Base-by-base conservation (phyloP, 2,888 invertebrate species). In the Ditula angustiorana region DNA sequence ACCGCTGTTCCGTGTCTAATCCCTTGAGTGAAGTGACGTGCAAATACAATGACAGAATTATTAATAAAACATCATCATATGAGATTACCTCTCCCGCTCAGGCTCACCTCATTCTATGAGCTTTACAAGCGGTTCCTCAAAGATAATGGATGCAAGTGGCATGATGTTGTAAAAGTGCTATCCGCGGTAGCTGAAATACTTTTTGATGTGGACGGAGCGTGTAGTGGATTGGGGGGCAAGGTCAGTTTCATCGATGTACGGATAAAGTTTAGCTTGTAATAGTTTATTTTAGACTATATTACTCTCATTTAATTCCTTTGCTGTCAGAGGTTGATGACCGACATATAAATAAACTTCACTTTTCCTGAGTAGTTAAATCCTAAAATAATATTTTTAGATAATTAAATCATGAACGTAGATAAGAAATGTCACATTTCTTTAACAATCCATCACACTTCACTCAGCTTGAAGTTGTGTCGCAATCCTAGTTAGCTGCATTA, bases 141-240 rank as follows among this genome's bases (percentile, higher is more conserved):
- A 83, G 91, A 91, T 70, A 90, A 91, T 79, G 86, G 89, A 67
- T 92, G 90, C 82, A 89, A 88, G 75, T 93, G 92, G 93, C 91
- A 90, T 74, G 92, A 92, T 79, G 79, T 93, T 69, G 79, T 90
- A 55, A 92, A 92, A 83, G 79, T 92, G 52, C 81, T 93, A 69
- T 82, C 85, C 60, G 85, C 89, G 46, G 78, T 92, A 47, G 88
- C 90, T 56, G 93, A 93, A 74, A 83, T 92, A 69, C 86, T 92
- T 74, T 92, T 92, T 76, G 90, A 91, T 81, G 86, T 90, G 69
- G 92, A 92, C 74, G 87, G 85, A 75, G 87, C 87, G 66, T 90
- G 87, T 80, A 84, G 80, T 75, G 83, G 82, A 69, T 83, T 88
- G 49, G 80, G 81, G 70, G 83, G 90, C 85, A 92, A 92, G 92